Base-by-base conservation (phyloP, 1,140 invertebrate species). In the Temnothorax longispinosus region DNA sequence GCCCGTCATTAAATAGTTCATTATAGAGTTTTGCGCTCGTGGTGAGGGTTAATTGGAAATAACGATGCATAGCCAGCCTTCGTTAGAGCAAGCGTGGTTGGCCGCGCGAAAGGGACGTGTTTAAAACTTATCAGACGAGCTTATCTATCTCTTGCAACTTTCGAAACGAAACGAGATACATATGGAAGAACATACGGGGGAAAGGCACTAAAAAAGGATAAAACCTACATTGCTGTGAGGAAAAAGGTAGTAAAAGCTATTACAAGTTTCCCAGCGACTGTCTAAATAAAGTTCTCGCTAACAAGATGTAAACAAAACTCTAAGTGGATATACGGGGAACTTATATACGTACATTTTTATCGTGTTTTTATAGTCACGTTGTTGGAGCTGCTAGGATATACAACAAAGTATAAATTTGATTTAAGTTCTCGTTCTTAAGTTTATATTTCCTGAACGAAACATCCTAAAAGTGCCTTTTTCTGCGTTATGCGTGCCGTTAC, bases 1-100 rank as follows among this genome's bases (percentile, higher is more conserved):
- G 54, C 38, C 80, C 7, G 69, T 50, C 67, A 32, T 84, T 84
- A 75, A 84, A 84, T 74, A 60, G 69, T 84, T 84, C 27, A 84
- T 84, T 62, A 27, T 1, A 60, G 44, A 56, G 11, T 50, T 27
- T 75, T 60, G 58, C 80, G 52, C 67, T 18, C 8, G 21, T 21
- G 52, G 52, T 35, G 13, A 84, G 15, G 21, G 41, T 74, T 82
- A 84, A 84, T 58, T 84, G 41, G 32, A 67, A 84, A 84, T 74
- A 84, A 84, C 41, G 69, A 50, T 27, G 69, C 80, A 84, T 75
- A 44, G 44, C 67, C 27, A 35, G 13, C 41, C 18, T 44, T 60
- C 41, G 18, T 82, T 82, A 82, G 56, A 35, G 18, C 67, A 52
- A 35, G 38, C 52, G 21, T 6, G 54, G 52, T n/a, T 21, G 10